phyloP scores from a whole-genome alignment of 2,113 vertebrate species.

The Corydoras sp. region DNA sequence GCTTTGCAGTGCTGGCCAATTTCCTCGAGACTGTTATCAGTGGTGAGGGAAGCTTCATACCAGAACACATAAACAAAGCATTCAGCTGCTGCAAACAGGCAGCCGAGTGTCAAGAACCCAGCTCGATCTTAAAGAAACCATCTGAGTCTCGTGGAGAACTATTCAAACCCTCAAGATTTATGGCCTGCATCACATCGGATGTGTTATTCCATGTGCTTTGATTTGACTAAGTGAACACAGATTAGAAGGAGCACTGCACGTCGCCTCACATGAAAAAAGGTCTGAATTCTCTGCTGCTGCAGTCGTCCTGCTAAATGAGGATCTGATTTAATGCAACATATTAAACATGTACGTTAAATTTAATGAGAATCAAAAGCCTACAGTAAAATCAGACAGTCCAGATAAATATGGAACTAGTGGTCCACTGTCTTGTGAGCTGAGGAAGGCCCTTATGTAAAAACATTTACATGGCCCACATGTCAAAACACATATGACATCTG shows the following conservation, averaged over 20 bases:
- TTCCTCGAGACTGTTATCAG: slow-evolving; percentile 28
- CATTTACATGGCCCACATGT: too few species aligned
- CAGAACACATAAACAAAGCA: slow-evolving; percentile 29
- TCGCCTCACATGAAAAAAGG: background rate
- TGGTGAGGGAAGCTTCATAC: slow-evolving; percentile 15
- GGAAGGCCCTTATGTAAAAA: too few species aligned
- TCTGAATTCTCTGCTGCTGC: background rate
- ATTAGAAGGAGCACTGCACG: background rate
- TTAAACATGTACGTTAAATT: too few species aligned
- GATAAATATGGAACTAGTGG: too few species aligned
- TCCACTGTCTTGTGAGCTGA: too few species aligned
- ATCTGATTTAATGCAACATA: too few species aligned
- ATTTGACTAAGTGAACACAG: background rate
- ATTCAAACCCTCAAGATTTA: background rate
- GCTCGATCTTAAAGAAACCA: slow-evolving; percentile 2
- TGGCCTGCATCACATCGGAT: background rate
- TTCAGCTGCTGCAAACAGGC: slow-evolving; percentile 11
- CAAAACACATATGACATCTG: too few species aligned
- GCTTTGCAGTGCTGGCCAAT: slow-evolving; percentile 25
- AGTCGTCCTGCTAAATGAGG: background rate
- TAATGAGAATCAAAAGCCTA: too few species aligned
- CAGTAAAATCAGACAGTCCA: too few species aligned
- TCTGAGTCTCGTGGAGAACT: background rate
- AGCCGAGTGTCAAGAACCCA: background rate
- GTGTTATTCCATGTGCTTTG: background rate